Evolutionary conservation across 1,140 invertebrate species (phyloP), one percentile per base, ranked within the genome.

Genomic region (Pentalonia nigronervosa): DNA sequence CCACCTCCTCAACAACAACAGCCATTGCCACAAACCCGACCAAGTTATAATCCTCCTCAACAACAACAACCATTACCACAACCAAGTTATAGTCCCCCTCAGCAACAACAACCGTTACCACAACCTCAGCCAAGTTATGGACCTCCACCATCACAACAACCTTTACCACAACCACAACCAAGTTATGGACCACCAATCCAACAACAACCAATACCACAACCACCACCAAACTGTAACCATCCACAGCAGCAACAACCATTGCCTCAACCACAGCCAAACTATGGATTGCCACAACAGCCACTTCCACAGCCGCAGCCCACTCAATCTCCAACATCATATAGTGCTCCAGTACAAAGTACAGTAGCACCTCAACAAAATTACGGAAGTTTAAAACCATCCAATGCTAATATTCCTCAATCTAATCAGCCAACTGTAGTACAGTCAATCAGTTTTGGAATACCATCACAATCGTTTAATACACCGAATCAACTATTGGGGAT

Each of bases 381-480:
- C 23, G 87, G 30, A 36, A 53, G 20, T 53, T n/a, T 48, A 34
- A 88, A 88, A 50, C 87, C 87, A 34, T 50, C 45, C 11, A 83
- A 41, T 25, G 23, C 34, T 20, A 53, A 36, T 25, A 53, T 9
- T 89, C 9, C 21, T 53, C 76, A 48, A 92, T 83, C 91, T 7
- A 56, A 81, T 48, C 93, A 94, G 48, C 88, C 93, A 21, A 47
- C 81, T 25, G 50, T 94, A 47, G 90, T 94, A 14, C 93, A 94
- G 53, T 94, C 93, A 17, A 94, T 94, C 25, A 94, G 93, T 60
- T 94, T 94, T 88, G 93, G 93, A 34, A 94, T 94, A 91, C 93
- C 93, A 45, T 81, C 93, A 60, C 89, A 91, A 34, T 90, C 93
- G 30, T 94, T 90, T 45, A 76, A 41, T 4, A 81, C 88, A 50